Percentiles rank a stretch among this genome's conserved stretches.
phyloP scores from a whole-genome alignment of 92 coral and sea anemone genomes.

The Ricordea florida region DNA sequence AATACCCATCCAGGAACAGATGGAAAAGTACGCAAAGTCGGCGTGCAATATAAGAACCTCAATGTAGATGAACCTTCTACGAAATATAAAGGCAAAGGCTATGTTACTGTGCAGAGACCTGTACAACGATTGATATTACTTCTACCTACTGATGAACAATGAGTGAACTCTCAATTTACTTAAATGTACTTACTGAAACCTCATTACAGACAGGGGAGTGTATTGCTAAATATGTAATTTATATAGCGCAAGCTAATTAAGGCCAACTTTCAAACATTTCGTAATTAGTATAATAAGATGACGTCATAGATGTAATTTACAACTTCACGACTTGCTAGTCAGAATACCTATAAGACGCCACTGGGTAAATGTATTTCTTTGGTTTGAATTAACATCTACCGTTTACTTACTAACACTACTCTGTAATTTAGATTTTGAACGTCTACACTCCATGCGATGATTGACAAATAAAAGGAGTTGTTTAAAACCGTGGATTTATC shows the following conservation, averaged over 20 bases:
- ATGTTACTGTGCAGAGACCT: constrained; percentile 46
- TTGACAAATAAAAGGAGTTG: background rate
- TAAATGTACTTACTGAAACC: background rate
- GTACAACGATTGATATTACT: constrained; percentile 52
- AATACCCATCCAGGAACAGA: constrained; percentile 52
- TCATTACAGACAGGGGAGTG: background rate
- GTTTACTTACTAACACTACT: background rate
- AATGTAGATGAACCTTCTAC: constrained; percentile 22
- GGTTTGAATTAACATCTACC: too few species aligned
- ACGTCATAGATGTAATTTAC: constrained; percentile 13
- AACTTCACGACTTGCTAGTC: constrained; percentile 15
- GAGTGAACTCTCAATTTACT: background rate
- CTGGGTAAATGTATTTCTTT: background rate
- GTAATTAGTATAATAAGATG: constrained; percentile 9
- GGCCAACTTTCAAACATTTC: constrained; percentile 14
- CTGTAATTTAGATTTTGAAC: background rate
- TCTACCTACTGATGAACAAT: constrained; percentile 21
- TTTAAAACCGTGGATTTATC: background rate
- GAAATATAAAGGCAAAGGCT: constrained; percentile 46
- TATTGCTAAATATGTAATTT: background rate
- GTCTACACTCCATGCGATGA: background rate
- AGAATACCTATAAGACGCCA: background rate
- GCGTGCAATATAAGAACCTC: constrained; percentile 45
- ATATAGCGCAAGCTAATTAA: constrained; percentile 7
- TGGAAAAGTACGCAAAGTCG: constrained; percentile 47